Evolutionary conservation across 2,797 vertebrate genomes (phyloP), one percentile per base, ranked within the genome.

Genomic region (Phrynocephalus guinanensis): DNA sequence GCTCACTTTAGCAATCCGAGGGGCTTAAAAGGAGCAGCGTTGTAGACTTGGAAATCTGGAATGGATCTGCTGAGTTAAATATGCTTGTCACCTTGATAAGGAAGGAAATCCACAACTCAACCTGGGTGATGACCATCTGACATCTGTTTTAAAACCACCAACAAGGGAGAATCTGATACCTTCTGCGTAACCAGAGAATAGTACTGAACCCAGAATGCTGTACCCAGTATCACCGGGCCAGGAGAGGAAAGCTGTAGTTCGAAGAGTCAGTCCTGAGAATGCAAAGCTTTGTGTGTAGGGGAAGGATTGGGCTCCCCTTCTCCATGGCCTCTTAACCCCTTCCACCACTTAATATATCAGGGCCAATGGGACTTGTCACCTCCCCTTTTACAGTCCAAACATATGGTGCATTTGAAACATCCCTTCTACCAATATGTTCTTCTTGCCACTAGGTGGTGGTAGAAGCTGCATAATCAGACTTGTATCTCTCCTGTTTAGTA

Each of bases 381-480:
- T 56, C n/a, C 28, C 18, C 24, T 78, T 78, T 60, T 38, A 67
- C 52, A 18, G 44, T 30, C 10, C 30, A 44, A 10, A 22, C 15
- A n/a, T 24, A 11, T 20, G 2, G 2, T 60, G 9, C 28, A 66
- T 52, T 33, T 28, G 13, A 6, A 56, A 22, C 2, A n/a, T 44
- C 63, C n/a, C 6, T 26, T 75, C 33, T 75, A 3, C 9, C 3
- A 8, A 5, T 85, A 52, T 67, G 44, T 16, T 15, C 7, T 75
- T 67, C 48, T n/a, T 68, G 60, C 83, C 87, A 88, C 60, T 11
- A 60, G 87, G 33, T 88, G 87, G 71, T 13, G 15, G 48, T 81
- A 85, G 71, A 85, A 44, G 78, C 78, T 88, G 48, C 48, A 88
- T 24, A 76, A 82, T 75, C 52, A 50, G n/a, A 48, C 22, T 3